These are phyloP conservation scores for Pardosa pseudoannulata DNA, from an alignment of 2,888 invertebrate genomes.

Conservation along the genomic window DNA sequence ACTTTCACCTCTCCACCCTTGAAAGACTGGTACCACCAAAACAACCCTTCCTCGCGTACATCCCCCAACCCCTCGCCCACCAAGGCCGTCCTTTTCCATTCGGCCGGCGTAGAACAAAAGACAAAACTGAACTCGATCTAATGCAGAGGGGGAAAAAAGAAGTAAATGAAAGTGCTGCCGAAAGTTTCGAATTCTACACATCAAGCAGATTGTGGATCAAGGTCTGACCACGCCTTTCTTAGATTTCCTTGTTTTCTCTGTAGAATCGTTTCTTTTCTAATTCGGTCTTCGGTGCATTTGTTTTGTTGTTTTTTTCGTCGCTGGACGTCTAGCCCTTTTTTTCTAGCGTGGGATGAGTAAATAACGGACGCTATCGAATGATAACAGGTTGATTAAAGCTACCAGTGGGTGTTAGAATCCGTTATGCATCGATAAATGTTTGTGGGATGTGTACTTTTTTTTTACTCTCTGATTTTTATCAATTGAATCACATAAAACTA, in stretches of 20 bases:
- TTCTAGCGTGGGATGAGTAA: not conserved
- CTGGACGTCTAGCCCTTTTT: not conserved
- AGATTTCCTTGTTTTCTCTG: constrained; percentile 16
- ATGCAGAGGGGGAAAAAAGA: too few species aligned
- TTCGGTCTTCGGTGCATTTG: not conserved
- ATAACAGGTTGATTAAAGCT: not conserved
- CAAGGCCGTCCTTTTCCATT: not conserved
- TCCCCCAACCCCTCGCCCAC: not conserved
- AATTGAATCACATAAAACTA: too few species aligned
- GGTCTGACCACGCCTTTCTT: constrained; percentile 52
- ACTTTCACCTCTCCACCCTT: constrained; percentile 3
- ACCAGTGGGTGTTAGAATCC: not conserved
- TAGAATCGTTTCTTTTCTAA: not conserved
- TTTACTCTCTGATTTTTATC: too few species aligned
- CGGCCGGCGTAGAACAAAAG: not conserved
- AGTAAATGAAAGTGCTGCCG: not conserved
- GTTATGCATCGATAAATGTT: not conserved
- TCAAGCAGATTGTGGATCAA: constrained; percentile 59
- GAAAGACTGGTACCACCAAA: not conserved
- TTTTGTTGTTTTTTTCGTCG: constrained; percentile 22
- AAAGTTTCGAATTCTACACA: constrained; percentile 37
- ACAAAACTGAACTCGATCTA: not conserved
- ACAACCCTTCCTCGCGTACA: not conserved
- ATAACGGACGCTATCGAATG: not conserved
- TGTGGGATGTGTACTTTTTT: not conserved